A percentile compares a stretch with the other conserved stretches of the same genome.
Evolutionary conservation across 1,140 invertebrate species (phyloP).

Genomic region (Drosophila bocqueti): DNA sequence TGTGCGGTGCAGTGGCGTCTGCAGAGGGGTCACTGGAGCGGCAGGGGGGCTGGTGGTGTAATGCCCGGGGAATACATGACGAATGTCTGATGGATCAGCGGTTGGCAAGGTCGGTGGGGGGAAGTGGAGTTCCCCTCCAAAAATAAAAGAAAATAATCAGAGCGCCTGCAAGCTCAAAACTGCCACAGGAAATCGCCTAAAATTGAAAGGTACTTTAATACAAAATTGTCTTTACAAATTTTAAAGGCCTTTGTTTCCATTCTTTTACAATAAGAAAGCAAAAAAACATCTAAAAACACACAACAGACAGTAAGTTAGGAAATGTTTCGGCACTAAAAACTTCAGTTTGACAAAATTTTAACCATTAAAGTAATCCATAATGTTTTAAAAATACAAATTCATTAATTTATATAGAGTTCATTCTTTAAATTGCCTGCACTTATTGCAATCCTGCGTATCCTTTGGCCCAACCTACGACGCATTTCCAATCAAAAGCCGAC

Average conservation of each 20-base stretch:
- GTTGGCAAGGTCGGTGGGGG: constrained; percentile 10
- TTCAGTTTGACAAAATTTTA: background rate
- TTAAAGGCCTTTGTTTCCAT: accelerated
- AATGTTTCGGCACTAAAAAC: too few species aligned
- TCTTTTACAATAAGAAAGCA: background rate
- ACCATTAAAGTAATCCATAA: too few species aligned
- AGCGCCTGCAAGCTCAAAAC: background rate
- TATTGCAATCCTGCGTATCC: background rate
- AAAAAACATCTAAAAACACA: background rate
- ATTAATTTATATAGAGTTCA: too few species aligned
- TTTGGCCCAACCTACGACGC: background rate
- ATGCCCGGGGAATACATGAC: constrained; percentile 45
- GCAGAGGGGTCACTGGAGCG: too few species aligned
- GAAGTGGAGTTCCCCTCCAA: too few species aligned
- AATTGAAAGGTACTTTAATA: background rate
- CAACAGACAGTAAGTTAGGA: background rate
- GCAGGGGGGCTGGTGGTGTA: background rate
- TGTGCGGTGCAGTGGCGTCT: constrained; percentile 25
- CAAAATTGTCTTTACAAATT: background rate
- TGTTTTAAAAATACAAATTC: too few species aligned
- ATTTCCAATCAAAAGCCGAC: constrained; percentile 53
- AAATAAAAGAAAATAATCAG: too few species aligned
- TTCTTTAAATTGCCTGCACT: background rate
- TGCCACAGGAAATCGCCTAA: constrained; percentile 4
- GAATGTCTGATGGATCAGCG: constrained; percentile 44